phyloP scores from a whole-genome alignment of 2,888 invertebrate species.

The Caenorhabditis plicata region DNA sequence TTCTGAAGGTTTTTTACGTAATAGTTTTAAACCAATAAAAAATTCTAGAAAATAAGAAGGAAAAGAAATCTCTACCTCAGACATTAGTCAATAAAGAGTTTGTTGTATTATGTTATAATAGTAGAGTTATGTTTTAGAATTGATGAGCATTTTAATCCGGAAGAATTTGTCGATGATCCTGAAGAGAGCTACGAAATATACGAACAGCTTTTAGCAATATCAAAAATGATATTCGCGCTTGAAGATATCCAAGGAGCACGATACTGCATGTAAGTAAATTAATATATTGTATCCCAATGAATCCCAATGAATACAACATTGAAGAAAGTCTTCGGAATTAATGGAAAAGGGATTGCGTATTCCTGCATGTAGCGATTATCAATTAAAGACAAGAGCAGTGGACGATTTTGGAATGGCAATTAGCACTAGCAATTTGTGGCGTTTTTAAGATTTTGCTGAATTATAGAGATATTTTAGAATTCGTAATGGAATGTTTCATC shows the following conservation, averaged over 20 bases:
- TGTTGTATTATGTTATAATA: background rate
- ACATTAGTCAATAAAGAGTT: background rate
- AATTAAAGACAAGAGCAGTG: constrained; percentile 1
- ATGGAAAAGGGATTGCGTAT: constrained; percentile 1
- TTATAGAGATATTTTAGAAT: constrained; percentile 2
- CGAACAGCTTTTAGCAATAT: constrained; percentile 1
- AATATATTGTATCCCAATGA: background rate
- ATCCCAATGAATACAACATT: background rate
- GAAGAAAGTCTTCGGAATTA: background rate
- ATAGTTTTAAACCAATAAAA: no score
- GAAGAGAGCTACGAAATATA: constrained; percentile 12
- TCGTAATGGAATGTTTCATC: constrained; percentile 16
- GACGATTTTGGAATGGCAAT: constrained; percentile 1
- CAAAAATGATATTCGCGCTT: constrained; percentile 7
- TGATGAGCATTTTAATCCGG: background rate
- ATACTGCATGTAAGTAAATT: constrained; percentile 4
- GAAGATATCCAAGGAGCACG: constrained; percentile 15
- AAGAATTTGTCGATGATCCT: background rate
- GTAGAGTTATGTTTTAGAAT: background rate
- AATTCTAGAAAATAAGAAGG: background rate
- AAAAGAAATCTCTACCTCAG: background rate
- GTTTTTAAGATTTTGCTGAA: background rate
- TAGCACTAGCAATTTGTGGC: constrained; percentile 18
- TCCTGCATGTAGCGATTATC: constrained; percentile 5
- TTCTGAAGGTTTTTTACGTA: no score